These are phyloP conservation scores for Coleophora flavipennella DNA, from an alignment of 2,888 invertebrate genomes.

Conservation along the genomic window DNA sequence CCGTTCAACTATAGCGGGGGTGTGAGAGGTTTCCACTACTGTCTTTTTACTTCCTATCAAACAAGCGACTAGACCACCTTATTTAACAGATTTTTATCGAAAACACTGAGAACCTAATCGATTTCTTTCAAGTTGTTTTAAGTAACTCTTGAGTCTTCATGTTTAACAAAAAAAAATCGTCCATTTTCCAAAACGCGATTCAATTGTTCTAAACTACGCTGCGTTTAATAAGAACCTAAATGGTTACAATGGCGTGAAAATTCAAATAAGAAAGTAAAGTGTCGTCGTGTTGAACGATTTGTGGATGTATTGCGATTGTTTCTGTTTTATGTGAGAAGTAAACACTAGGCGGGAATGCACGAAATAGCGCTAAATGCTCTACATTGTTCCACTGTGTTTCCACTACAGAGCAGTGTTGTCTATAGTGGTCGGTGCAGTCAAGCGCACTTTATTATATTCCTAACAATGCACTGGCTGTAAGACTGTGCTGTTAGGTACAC, in stretches of 20 bases:
- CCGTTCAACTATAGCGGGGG: too few relatives aligned
- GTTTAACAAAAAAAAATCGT: too few relatives aligned
- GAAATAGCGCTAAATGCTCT: constrained; percentile 22
- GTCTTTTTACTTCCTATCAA: too few relatives aligned
- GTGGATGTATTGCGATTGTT: not conserved
- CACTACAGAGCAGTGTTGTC: constrained; percentile 4
- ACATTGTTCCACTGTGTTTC: constrained; percentile 27
- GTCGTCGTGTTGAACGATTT: constrained; percentile 9
- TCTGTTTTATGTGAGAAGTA: constrained; percentile 1
- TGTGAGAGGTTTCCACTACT: too few relatives aligned
- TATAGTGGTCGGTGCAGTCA: constrained; percentile 30
- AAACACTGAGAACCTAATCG: too few relatives aligned
- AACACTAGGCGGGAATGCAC: constrained; percentile 15
- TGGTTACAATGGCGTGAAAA: constrained; percentile 30
- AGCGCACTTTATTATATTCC: constrained; percentile 43
- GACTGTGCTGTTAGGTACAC: constrained; percentile 21
- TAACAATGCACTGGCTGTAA: constrained; percentile 30
- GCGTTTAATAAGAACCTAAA: constrained; percentile 7
- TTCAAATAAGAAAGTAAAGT: constrained; percentile 27
- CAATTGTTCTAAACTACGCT: constrained; percentile 1
- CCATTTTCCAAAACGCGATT: not conserved
- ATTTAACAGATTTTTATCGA: too few relatives aligned
- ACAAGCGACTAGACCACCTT: too few relatives aligned
- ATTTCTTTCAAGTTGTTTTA: too few relatives aligned
- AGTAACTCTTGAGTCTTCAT: too few relatives aligned